Base-by-base conservation (phyloP, 2,797 vertebrate species). In the Erpetoichthys calabaricus region DNA sequence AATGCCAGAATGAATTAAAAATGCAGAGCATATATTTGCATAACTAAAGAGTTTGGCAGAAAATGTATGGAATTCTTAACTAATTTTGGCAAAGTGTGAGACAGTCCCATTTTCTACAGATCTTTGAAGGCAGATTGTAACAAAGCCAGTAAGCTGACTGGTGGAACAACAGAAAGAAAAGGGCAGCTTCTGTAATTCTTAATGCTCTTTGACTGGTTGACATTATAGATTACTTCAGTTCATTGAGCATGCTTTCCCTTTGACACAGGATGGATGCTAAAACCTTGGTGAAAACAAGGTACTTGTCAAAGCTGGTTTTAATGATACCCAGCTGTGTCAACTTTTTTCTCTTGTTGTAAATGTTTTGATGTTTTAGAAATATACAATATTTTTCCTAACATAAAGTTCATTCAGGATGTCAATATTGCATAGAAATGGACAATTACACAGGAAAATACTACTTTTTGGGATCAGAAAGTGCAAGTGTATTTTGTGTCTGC, bases 201-300 rank as follows among this genome's bases (percentile, higher is more conserved):
- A 59, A 47, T 47, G 5, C 44, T 7, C 44, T 8, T 42, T 44
- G 57, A 41, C 25, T 54, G 42, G 8, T 51, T 58, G 57, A 52
- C 49, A 45, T 53, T 52, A 58, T 58, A 45, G 57, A 45, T 50
- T 49, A 45, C 43, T 10, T 45, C 49, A 45, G 50, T 41, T 45
- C 57, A 52, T 58, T 44, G 50, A n/a, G 7, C 50, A n/a, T 51
- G 25, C 43, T 53, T 45, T n/a, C n/a, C 49, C 44, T 57, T 49
- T 45, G 50, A 45, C 49, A 52, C 45, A 10, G 41, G 57, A 53
- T 52, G 50, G 45, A 58, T 8, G 57, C 50, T 43, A 10, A 58
- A 53, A 45, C 57, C 57, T 58, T 44, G n/a, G 6, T 43, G 57
- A 52, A 58, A 58, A 58, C 50, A 58, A 58, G 49, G 50, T 53